Percentiles rank a stretch among this genome's conserved stretches.
phyloP scores from a whole-genome alignment of 2,888 invertebrate genomes.

The Eumacrocentrus americanus region DNA sequence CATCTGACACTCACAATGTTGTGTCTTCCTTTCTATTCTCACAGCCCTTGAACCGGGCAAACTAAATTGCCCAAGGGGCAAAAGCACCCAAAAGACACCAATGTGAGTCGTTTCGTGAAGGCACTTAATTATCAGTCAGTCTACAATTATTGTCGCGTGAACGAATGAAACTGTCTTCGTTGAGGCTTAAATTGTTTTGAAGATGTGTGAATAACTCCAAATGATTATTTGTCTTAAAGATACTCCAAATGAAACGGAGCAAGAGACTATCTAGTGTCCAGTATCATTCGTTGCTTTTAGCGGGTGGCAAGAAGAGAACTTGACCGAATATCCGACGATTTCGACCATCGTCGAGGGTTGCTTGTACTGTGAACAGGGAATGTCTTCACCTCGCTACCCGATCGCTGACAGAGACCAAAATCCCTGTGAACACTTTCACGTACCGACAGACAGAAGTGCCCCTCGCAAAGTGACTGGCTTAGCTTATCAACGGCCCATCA shows the following conservation, averaged over 20 bases:
- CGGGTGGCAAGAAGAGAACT: slow-evolving; percentile 19
- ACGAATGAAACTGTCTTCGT: slow-evolving; percentile 6
- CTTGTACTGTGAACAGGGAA: slow-evolving; percentile 46
- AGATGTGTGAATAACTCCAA: not conserved
- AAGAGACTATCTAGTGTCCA: not conserved
- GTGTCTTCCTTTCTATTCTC: not conserved
- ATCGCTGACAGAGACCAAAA: slow-evolving; percentile 47
- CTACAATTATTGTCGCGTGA: not conserved
- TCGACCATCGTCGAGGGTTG: slow-evolving; percentile 34
- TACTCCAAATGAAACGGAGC: not conserved
- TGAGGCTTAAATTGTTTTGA: not conserved
- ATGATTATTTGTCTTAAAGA: slow-evolving; percentile 2
- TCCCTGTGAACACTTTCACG: slow-evolving; percentile 21
- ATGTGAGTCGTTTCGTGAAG: too few species aligned
- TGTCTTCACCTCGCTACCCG: slow-evolving; percentile 48
- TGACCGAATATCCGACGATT: slow-evolving; percentile 35
- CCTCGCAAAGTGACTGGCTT: slow-evolving; percentile 46
- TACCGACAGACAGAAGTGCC: slow-evolving; percentile 44
- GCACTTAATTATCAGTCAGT: slow-evolving; percentile 1
- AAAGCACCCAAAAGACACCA: too few species aligned
- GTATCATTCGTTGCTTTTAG: slow-evolving; percentile 13
- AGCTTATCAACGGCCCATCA: slow-evolving; percentile 58
- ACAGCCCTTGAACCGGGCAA: not conserved
- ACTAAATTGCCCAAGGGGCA: not conserved
- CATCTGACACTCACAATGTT: slow-evolving; percentile 3